Base-by-base conservation (phyloP, 2,797 vertebrate species). In the Acrossocheilus fasciatus region DNA sequence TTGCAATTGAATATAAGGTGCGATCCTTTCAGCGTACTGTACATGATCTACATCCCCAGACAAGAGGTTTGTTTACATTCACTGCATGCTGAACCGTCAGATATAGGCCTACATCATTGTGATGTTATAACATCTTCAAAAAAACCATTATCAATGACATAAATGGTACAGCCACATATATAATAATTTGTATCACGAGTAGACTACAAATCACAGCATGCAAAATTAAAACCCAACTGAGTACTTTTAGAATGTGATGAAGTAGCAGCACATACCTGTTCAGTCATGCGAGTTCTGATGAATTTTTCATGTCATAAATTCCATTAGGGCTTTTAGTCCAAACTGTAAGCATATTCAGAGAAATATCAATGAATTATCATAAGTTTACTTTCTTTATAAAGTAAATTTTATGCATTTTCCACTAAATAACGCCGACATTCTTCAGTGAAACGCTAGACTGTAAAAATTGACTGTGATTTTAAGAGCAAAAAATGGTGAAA, bases 191-290 rank as follows among this genome's bases (percentile, higher is more conserved):
- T 8, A 45, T 15, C 23, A 45, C 2, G 12, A 45, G 10, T 73
- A 30, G 30, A 1, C 30, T 30, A 45, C 41, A 73, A 45, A 72
- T 43, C 69, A 72, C 39, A n/a, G 15, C n/a, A 73, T 26, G 6
- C 23, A 26, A 26, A 73, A 73, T 72, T 23, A n/a, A 72, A 72
- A 72, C 39, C 20, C 9, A 70, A 12, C 69, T 15, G 64, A 34
- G 70, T 12, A 39, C 3, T 36, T 68, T 36, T 10, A 75, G 17
- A 74, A 52, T 75, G 73, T 20, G 9, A 34, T 73, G 45, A 72
- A 59, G 54, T 57, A 45, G 45, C 26, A 50, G 26, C 45, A 75
- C 73, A 75, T 34, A 75, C 45, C 47, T 75, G 15, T 52, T 75
- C 72, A 74, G 15, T 74, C 45, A 30, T 2, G 7, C 0, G 1